A percentile compares a stretch with the other conserved stretches of the same genome.
phyloP scores from a whole-genome alignment of 2,797 vertebrate genomes.

The Scarus forsteni region DNA sequence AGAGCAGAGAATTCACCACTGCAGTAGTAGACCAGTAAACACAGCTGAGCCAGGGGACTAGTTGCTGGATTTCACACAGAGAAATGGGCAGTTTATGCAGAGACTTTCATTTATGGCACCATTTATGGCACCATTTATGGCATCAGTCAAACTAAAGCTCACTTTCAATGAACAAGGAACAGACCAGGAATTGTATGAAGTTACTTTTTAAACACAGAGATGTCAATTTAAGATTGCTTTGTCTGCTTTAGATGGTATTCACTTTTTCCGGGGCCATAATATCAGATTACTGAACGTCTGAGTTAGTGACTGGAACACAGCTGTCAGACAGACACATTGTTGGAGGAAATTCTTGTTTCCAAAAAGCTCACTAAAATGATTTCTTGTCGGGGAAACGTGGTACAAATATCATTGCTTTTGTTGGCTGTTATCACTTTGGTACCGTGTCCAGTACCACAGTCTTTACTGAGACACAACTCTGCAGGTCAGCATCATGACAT shows the following conservation, averaged over 20 bases:
- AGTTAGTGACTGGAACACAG: neutral
- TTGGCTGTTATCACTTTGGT: too few relatives aligned
- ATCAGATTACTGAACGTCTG: neutral
- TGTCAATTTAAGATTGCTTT: neutral
- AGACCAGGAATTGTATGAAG: neutral
- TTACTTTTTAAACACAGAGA: neutral
- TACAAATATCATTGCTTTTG: too few relatives aligned
- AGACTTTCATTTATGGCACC: slow-evolving; percentile 11
- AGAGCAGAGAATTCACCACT: too few relatives aligned
- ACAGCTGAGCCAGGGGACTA: neutral
- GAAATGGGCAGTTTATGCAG: neutral
- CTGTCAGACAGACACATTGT: neutral
- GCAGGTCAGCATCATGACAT: too few relatives aligned
- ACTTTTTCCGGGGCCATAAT: neutral
- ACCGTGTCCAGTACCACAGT: too few relatives aligned
- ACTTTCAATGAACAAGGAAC: slow-evolving; percentile 12
- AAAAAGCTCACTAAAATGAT: too few relatives aligned
- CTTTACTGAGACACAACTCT: too few relatives aligned
- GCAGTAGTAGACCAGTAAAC: neutral
- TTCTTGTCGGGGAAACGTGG: too few relatives aligned
- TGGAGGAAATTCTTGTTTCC: too few relatives aligned
- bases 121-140: slow-evolving; percentile 17
- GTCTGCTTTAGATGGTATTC: neutral
- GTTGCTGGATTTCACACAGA: slow-evolving; percentile 1
- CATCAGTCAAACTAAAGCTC: neutral